Evolutionary conservation across 1,140 invertebrate genomes (phyloP), one percentile per base, ranked within the genome.

Genomic region (Bicyclus anynana): DNA sequence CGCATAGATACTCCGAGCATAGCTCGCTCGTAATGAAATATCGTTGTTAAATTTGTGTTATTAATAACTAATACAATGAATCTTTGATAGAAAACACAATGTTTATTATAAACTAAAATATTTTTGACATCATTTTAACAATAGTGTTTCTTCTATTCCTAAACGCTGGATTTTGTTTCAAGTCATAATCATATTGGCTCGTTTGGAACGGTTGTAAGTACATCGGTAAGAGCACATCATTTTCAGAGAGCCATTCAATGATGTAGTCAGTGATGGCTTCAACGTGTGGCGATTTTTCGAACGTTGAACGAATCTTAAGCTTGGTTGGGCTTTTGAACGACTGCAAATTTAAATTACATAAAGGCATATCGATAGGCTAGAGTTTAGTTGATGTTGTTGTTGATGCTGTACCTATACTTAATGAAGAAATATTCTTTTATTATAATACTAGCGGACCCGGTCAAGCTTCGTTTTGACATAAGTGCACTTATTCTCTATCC

Each of bases 191-290:
- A 13, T 64, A 83, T 1, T 62, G 35, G 0, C 58, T 40, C 5
- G 35, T 54, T 5, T 75, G 61, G 13, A 40, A 72, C 0, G 79
- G 74, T 13, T 79, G 77, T 16, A 79, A 48, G 29, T 84, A 87
- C 76, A 84, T 77, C 0, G 84, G 74, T 0, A 84, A 53, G 1
- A 84, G 42, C 0, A 72, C 51, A n/a, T 84, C 80, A 29, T 84
- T 73, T 7, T 80, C 65, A 0, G 77, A 72, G 0, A 87, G 44
- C 81, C 81, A 87, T 5, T 84, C 79, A 5, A 87, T 65, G 0
- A 87, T 75, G 47, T 78, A 84, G 13, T 84, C 77, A 0, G 74
- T 74, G 5, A 86, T 77, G 7, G 78, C 74, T 33, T 74, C 76
- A 0, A 80, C 53, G 13, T 85, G 69, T 0, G 75, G 73, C 0